Conservation (phyloP, 2,888 invertebrate species). For the Sericinus montela region DNA sequence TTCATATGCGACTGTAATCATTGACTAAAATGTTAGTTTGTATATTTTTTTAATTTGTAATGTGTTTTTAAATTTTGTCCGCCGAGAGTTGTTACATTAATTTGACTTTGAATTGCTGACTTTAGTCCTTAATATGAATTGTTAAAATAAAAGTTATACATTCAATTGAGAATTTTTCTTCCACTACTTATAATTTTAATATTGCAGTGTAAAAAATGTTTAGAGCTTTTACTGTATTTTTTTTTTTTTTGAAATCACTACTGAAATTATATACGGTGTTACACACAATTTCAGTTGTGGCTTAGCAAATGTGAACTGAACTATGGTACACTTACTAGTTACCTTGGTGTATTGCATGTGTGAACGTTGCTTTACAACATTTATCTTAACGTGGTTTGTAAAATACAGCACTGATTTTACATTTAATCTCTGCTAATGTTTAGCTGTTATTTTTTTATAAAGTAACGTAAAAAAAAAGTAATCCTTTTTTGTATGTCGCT, state of each 20-base stretch:
- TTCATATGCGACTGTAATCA: not conserved
- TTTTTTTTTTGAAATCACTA: no score
- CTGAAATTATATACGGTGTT: conserved; percentile 6
- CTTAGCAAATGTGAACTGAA: not conserved
- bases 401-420: conserved; percentile 29
- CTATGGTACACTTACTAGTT: not conserved
- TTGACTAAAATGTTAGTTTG: not conserved
- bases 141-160: conserved; percentile 16
- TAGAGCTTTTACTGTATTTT: conserved; percentile 3
- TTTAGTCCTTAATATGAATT: conserved; percentile 2
- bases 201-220: conserved; percentile 4
- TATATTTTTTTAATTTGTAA: not conserved
- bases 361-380: conserved; percentile 25
- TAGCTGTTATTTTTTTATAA: conserved; percentile 62
- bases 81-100: not conserved
- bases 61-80: not conserved
- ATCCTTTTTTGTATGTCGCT: conserved; percentile 20
- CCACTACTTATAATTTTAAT: not conserved
- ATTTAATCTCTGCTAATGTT: conserved; percentile 44
- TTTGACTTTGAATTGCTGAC: not conserved
- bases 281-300: conserved; percentile 10
- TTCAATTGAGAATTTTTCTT: conserved; percentile 14
- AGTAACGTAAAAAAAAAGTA: conserved; percentile 1
- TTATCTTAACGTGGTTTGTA: conserved; percentile 29
- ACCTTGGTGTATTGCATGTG: conserved; percentile 26